Evolutionary conservation across 2,113 vertebrate species (phyloP).

Genomic region (Calidris pugnax): DNA sequence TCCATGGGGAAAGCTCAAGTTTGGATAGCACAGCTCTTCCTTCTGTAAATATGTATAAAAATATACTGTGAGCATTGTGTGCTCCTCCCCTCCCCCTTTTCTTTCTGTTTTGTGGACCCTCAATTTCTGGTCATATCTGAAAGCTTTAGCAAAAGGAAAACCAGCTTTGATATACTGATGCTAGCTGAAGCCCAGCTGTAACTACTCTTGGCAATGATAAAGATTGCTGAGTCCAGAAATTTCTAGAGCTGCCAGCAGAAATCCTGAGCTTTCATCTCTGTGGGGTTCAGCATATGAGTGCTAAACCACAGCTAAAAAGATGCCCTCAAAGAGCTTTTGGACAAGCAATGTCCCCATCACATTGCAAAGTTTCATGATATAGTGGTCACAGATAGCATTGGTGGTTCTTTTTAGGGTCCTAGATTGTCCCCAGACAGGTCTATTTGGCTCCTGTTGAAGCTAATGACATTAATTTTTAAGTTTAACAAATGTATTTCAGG

Average conservation of each 20-base stretch:
- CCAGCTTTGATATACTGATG: neutral
- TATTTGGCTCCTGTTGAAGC: neutral
- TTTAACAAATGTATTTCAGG: neutral
- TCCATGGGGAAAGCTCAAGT: conserved; percentile 67
- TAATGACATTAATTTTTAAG: neutral
- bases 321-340: neutral
- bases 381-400: neutral
- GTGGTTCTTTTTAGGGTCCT: neutral
- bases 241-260: neutral
- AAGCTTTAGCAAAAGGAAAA: neutral
- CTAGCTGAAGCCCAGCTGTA: neutral
- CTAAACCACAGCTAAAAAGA: neutral
- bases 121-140: neutral
- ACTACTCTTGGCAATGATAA: neutral
- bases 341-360: neutral
- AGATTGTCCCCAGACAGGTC: neutral
- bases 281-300: neutral
- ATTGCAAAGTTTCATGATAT: neutral
- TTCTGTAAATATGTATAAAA: conserved; percentile 67
- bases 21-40: conserved; percentile 56
- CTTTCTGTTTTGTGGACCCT: conserved; percentile 19
- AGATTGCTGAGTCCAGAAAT: neutral
- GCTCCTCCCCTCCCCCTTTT: conserved; percentile 51
- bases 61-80: conserved; percentile 60
- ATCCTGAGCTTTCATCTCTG: neutral